A percentile compares a stretch with the other conserved stretches of the same genome.
These are phyloP conservation scores for Sinotaia quadrata DNA, from an alignment of 2,888 invertebrate genomes.

Conservation along the genomic window DNA sequence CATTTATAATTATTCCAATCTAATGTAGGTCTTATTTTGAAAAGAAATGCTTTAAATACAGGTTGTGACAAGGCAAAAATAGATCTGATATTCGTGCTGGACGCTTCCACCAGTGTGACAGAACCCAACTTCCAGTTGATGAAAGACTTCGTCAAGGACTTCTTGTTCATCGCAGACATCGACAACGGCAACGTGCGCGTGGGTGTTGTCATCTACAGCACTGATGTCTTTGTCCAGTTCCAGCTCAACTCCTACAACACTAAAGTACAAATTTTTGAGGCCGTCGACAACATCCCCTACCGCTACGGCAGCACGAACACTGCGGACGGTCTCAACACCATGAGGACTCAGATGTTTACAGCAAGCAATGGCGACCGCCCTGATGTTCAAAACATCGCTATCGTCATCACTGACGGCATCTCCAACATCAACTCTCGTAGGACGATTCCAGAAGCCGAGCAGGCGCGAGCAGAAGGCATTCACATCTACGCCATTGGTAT, in stretches of 20 bases:
- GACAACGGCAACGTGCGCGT: constrained; percentile 58
- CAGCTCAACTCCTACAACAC: constrained; percentile 48
- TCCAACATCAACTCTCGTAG: constrained; percentile 61
- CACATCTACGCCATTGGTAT: constrained; percentile 57
- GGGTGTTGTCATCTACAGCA: constrained; percentile 57
- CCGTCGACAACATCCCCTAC: constrained; percentile 49
- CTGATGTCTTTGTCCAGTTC: constrained; percentile 49
- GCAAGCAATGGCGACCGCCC: constrained; percentile 54
- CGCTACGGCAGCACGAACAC: constrained; percentile 64
- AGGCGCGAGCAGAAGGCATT: constrained; percentile 46
- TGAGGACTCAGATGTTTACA: constrained; percentile 57
- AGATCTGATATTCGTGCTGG: constrained; percentile 61
- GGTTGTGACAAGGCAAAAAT: constrained; percentile 44
- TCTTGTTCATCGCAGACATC: constrained; percentile 49
- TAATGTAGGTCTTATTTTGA: no score
- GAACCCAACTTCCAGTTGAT: constrained; percentile 50
- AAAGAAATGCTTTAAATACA: no score
- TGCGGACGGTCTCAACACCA: constrained; percentile 54
- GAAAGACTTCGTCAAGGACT: constrained; percentile 46
- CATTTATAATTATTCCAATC: no score
- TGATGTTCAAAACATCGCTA: constrained; percentile 52
- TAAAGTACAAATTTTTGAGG: constrained; percentile 45
- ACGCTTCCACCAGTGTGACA: constrained; percentile 61
- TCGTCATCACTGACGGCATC: constrained; percentile 66
- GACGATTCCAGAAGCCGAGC: constrained; percentile 54